Base-by-base conservation (phyloP, 2,113 vertebrate species). In the Dinomys branickii region DNA sequence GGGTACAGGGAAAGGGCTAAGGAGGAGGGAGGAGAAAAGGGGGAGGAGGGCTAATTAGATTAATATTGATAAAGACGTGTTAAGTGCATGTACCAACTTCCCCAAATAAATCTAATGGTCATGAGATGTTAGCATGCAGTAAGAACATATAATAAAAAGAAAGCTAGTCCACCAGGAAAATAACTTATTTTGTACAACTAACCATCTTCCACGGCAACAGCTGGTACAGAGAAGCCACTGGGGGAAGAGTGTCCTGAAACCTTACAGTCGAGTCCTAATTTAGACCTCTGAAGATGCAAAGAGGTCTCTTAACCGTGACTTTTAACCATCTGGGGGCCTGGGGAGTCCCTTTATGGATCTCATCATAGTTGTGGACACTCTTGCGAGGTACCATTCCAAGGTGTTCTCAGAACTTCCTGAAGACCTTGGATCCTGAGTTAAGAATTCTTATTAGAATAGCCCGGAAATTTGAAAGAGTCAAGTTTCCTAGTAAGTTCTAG, bases 401-500 rank as follows among this genome's bases (percentile, higher is more conserved):
- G 13, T 54, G 7, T 83, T 87, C 38, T 65, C 22, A 38, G 82
- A 85, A 78, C 17, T n/a, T 3, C 50, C 41, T 11, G 22, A 35
- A 73, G 38, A 0, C 33, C 28, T 63, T 63, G 47, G 50, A 54
- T 28, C 47, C 65, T 61, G 56, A 26, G 47, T 83, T 67, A 94
- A 90, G 65, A 89, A 96, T 81, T 81, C 88, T 44, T 84, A 24
- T 83, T 87, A 87, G n/a, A 65, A 61, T 5, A 90, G 88, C 35
- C 10, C 58, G 81, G 85, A 82, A 94, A 33, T 58, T 58, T 5
- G 5, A 92, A 95, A 95, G 58, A 85, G 41, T 90, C 56, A 63
- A 24, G 65, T 91, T 97, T 94, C 73, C 87, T 71, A n/a, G 41
- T 59, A 56, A 91, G 58, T 92, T 92, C 77, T 59, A 95, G 83